A percentile compares a stretch with the other conserved stretches of the same genome.
Conservation (phyloP, 1,140 invertebrate species). For the Hesperophylax magnus region DNA sequence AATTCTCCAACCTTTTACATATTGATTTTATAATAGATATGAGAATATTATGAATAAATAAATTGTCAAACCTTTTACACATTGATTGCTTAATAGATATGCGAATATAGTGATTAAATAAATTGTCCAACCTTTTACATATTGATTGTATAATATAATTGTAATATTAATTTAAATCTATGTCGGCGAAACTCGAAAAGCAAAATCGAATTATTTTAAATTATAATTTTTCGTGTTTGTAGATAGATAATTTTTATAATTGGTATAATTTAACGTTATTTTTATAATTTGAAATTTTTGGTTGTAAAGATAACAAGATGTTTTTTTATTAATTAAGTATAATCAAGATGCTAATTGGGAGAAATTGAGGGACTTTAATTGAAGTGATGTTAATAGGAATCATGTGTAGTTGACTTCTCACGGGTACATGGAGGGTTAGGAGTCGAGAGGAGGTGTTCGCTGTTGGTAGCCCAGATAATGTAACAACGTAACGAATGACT, state of each 20-base stretch:
- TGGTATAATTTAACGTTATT: neutral
- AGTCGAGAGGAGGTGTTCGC: neutral
- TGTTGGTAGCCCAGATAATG: slow-evolving; percentile 37
- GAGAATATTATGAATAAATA: too few relatives aligned
- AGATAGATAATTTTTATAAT: neutral
- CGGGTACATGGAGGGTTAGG: neutral
- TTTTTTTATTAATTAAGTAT: neutral
- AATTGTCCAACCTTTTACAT: too few relatives aligned
- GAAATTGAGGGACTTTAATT: neutral
- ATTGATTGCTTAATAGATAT: too few relatives aligned
- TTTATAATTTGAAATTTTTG: too few relatives aligned
- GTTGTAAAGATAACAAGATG: neutral
- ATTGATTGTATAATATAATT: too few relatives aligned
- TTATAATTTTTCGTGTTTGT: neutral
- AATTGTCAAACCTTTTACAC: too few relatives aligned
- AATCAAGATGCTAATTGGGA: neutral
- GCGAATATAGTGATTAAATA: too few relatives aligned
- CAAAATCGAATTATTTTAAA: too few relatives aligned
- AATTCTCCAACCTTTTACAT: too few relatives aligned
- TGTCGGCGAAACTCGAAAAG: too few relatives aligned
- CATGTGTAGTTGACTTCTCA: neutral
- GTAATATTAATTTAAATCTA: too few relatives aligned
- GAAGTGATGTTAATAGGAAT: neutral
- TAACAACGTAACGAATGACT: slow-evolving; percentile 52
- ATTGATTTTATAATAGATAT: too few relatives aligned